Evolutionary conservation across 2,797 vertebrate genomes (phyloP).

Genomic region (Threskiornis aethiopicus): DNA sequence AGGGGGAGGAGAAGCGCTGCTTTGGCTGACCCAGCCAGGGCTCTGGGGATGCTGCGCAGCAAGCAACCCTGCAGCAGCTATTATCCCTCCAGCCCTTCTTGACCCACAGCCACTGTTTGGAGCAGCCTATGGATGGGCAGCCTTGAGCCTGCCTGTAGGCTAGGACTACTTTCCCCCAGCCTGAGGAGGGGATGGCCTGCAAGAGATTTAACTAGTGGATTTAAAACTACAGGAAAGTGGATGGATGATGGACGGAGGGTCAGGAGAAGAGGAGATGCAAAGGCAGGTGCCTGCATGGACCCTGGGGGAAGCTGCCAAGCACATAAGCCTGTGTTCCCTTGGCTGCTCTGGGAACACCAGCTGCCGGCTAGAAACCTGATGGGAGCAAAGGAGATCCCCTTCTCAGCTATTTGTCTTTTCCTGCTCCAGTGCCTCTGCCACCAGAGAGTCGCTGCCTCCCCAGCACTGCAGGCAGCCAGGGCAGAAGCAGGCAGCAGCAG

Average conservation of each 20-base stretch:
- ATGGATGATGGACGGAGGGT: not conserved
- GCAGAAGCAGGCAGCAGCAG: not conserved
- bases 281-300: not conserved
- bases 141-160: not conserved
- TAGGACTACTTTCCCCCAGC: not conserved
- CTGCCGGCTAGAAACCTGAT: not conserved
- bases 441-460: not conserved
- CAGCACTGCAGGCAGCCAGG: not conserved
- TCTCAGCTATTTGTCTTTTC: not conserved
- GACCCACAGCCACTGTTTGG: not conserved
- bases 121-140: not conserved
- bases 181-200: not conserved
- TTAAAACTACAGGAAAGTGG: not conserved
- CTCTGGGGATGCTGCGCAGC: not conserved
- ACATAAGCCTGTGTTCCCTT: not conserved
- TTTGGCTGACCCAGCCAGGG: not conserved
- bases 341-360: not conserved
- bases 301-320: not conserved
- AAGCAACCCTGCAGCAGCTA: not conserved
- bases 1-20: not conserved
- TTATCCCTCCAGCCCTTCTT: not conserved
- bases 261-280: not conserved
- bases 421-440: not conserved
- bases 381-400: not conserved
- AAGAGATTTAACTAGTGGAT: not conserved